These are phyloP conservation scores for Chrysomallon squamiferum DNA, from an alignment of 1,140 invertebrate genomes.

Conservation along the genomic window DNA sequence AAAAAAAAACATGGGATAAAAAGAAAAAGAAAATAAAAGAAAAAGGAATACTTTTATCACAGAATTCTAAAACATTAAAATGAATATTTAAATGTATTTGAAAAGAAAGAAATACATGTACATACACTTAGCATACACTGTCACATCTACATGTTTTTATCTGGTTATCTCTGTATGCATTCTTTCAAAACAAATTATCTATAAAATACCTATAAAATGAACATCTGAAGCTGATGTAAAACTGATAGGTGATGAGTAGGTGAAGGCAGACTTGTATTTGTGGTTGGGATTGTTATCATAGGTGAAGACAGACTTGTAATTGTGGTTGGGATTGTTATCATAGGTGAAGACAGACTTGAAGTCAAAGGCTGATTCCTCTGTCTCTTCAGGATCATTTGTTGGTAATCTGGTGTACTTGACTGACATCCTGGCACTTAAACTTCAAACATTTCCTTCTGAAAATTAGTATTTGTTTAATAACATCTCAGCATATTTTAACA, in stretches of 20 bases:
- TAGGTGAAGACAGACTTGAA: slow-evolving; percentile 15
- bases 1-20: too few species aligned
- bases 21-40: too few species aligned
- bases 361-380: slow-evolving; percentile 7
- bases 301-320: slow-evolving; percentile 15
- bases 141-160: too few species aligned
- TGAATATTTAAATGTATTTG: too few species aligned
- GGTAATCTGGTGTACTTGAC: slow-evolving; percentile 1
- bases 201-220: neutral
- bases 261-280: slow-evolving; percentile 20
- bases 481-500: too few species aligned
- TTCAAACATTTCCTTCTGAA: too few species aligned
- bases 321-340: neutral
- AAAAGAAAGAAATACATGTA: too few species aligned
- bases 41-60: too few species aligned
- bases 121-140: too few species aligned
- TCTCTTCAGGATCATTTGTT: neutral
- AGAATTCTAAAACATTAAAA: too few species aligned
- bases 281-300: neutral
- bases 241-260: slow-evolving; percentile 1
- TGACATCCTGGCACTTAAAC: neutral
- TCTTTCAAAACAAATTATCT: neutral
- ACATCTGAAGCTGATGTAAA: neutral
- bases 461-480: too few species aligned
- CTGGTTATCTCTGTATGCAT: too few species aligned